A percentile compares a stretch with the other conserved stretches of the same genome.
These are phyloP conservation scores for Plebejus anna DNA, from an alignment of 2,888 invertebrate genomes.

Conservation along the genomic window DNA sequence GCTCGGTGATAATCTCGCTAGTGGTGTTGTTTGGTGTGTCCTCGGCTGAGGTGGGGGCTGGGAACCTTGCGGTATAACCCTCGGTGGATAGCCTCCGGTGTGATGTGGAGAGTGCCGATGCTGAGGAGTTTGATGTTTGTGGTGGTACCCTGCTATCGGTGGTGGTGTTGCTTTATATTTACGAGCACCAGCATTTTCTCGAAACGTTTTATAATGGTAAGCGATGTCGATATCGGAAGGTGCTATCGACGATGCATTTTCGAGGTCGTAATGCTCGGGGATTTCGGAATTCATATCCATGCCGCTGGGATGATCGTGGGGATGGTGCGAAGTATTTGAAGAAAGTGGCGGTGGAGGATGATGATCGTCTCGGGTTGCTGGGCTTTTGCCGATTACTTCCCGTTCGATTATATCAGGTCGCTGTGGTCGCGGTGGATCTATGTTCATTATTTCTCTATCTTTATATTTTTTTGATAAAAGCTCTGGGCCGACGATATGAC, in stretches of 20 bases:
- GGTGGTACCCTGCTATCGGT: slow-evolving; percentile 86
- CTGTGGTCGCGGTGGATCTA: slow-evolving; percentile 88
- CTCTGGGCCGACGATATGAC: slow-evolving; percentile 91
- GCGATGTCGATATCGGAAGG: slow-evolving; percentile 98
- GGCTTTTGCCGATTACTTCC: slow-evolving; percentile 91
- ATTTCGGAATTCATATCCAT: slow-evolving; percentile 88
- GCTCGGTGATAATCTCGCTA: slow-evolving; percentile 94
- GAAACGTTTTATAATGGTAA: slow-evolving; percentile 96
- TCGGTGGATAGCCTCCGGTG: slow-evolving; percentile 85
- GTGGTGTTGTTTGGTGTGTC: slow-evolving; percentile 92
- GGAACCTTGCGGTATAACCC: slow-evolving; percentile 85
- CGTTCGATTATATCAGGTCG: slow-evolving; percentile 96
- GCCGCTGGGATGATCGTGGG: slow-evolving; percentile 85
- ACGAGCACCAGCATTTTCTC: slow-evolving; percentile 90
- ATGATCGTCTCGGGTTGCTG: slow-evolving; percentile 87
- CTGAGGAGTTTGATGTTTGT: slow-evolving; percentile 87
- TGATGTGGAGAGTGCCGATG: slow-evolving; percentile 90
- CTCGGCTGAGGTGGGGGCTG: slow-evolving; percentile 84
- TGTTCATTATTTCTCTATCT: slow-evolving; percentile 88
- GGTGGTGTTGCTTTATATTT: slow-evolving; percentile 94
- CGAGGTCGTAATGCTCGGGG: slow-evolving; percentile 96
- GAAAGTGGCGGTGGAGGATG: slow-evolving; percentile 90
- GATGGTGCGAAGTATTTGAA: slow-evolving; percentile 84
- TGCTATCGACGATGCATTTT: slow-evolving; percentile 98
- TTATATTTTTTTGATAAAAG: slow-evolving; percentile 93